Percentiles rank a stretch among this genome's conserved stretches.
Conservation (phyloP, 2,113 vertebrate genomes). For the Spea bombifrons region DNA sequence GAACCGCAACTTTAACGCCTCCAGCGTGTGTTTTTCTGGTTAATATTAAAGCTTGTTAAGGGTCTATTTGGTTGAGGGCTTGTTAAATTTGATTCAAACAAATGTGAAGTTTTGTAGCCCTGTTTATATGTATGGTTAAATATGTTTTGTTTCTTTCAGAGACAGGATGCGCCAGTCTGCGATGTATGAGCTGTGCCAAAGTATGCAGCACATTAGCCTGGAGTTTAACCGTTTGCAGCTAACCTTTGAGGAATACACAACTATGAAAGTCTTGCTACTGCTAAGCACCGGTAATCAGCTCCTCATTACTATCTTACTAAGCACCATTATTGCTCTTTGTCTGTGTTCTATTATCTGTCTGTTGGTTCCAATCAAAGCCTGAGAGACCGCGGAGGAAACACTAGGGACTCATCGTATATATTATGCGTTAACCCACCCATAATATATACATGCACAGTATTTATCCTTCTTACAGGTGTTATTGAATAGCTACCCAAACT, state of each 20-base stretch:
- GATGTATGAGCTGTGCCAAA: conserved; percentile 96
- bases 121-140: conserved; percentile 26
- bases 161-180: conserved; percentile 96
- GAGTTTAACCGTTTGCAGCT: conserved; percentile 96
- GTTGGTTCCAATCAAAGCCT: not conserved
- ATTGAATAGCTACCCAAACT: too few species aligned
- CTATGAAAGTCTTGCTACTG: conserved; percentile 96
- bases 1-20: too few species aligned
- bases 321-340: not conserved
- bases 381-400: not conserved
- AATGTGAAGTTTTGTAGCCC: too few species aligned
- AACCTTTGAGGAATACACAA: conserved; percentile 92
- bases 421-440: too few species aligned
- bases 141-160: conserved; percentile 61
- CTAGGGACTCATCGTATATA: too few species aligned
- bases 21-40: too few species aligned
- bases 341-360: not conserved
- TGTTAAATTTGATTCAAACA: too few species aligned
- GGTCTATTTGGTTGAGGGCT: too few species aligned
- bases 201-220: conserved; percentile 96
- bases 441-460: too few species aligned
- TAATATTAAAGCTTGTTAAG: too few species aligned
- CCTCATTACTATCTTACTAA: conserved; percentile 1
- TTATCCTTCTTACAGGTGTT: too few species aligned
- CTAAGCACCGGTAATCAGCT: conserved; percentile 84